These are phyloP conservation scores for Scaptomyza polygonia DNA, from an alignment of 2,888 invertebrate genomes.

Conservation along the genomic window DNA sequence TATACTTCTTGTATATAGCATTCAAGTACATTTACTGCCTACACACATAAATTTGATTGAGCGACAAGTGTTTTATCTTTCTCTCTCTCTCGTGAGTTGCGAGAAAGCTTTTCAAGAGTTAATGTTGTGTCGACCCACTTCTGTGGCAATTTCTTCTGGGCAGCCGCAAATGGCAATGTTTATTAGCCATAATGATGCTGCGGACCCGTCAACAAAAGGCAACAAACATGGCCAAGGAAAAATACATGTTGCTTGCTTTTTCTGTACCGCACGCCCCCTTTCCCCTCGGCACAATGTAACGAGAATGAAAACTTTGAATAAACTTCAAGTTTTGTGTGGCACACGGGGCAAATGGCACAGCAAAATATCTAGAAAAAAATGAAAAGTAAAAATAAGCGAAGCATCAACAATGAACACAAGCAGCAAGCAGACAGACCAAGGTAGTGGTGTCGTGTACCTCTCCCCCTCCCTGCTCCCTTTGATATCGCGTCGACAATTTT, in stretches of 20 bases:
- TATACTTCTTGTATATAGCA: neutral
- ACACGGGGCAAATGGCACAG: conserved; percentile 39
- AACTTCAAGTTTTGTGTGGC: conserved; percentile 69
- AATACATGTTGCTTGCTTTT: conserved; percentile 61
- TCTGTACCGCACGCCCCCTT: conserved; percentile 9
- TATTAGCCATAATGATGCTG: conserved; percentile 79
- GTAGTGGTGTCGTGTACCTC: conserved; percentile 36
- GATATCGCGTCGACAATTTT: conserved; percentile 67
- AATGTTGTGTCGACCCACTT: conserved; percentile 42
- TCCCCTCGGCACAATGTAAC: conserved; percentile 18
- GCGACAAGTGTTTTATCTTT: neutral
- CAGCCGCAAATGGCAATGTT: conserved; percentile 76
- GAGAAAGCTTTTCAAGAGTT: conserved; percentile 15
- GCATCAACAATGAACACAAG: conserved; percentile 7
- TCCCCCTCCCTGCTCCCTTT: neutral
- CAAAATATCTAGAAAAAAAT: conserved; percentile 20
- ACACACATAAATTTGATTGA: neutral
- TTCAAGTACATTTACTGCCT: neutral
- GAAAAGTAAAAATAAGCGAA: conserved; percentile 10
- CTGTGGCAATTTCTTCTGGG: conserved; percentile 46
- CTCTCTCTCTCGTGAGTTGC: conserved; percentile 3
- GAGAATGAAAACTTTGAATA: conserved; percentile 66
- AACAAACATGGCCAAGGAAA: conserved; percentile 40
- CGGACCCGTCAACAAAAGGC: conserved; percentile 51
- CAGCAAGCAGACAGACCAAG: conserved; percentile 39